phyloP scores from a whole-genome alignment of 2,797 vertebrate genomes.

The Sebastes hopkinsi region DNA sequence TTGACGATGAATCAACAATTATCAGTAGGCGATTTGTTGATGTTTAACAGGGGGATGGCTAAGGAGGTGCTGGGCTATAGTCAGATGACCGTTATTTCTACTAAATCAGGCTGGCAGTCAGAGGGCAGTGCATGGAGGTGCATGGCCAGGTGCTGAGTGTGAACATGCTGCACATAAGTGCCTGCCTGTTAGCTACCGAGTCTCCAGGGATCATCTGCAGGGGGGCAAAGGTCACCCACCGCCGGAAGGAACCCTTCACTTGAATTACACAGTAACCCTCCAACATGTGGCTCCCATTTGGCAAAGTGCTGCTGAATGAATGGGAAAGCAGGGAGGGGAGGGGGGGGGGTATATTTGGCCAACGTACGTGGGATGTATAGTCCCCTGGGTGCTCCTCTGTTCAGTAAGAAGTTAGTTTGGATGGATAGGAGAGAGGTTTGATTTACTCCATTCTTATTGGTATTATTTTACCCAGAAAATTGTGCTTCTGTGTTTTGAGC shows the following conservation, averaged over 20 bases:
- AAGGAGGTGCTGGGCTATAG: background rate
- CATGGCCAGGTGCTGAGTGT: conserved; percentile 61
- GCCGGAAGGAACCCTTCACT: conserved; percentile 76
- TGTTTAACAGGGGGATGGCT: no score
- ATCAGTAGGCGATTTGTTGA: no score
- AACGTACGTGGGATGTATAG: conserved; percentile 10
- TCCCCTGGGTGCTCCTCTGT: conserved; percentile 39
- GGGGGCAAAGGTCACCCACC: conserved; percentile 61
- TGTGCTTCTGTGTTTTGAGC: background rate
- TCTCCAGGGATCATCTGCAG: conserved; percentile 47
- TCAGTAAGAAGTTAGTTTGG: conserved; percentile 21
- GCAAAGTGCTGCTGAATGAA: conserved; percentile 69
- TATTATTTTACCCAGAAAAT: conserved; percentile 27
- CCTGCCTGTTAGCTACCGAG: conserved; percentile 30
- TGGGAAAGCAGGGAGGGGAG: conserved; percentile 13
- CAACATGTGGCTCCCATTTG: conserved; percentile 82
- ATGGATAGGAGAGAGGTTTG: conserved; percentile 10
- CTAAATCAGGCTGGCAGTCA: background rate
- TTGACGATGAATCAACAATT: no score
- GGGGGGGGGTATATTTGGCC: background rate
- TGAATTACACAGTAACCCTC: conserved; percentile 71
- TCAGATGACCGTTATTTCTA: background rate
- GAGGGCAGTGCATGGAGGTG: conserved; percentile 21
- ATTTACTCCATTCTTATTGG: conserved; percentile 24
- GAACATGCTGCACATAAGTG: conserved; percentile 45